A percentile compares a stretch with the other conserved stretches of the same genome.
Evolutionary conservation across 2,113 vertebrate genomes (phyloP).

Genomic region (Seriola quinqueradiata): DNA sequence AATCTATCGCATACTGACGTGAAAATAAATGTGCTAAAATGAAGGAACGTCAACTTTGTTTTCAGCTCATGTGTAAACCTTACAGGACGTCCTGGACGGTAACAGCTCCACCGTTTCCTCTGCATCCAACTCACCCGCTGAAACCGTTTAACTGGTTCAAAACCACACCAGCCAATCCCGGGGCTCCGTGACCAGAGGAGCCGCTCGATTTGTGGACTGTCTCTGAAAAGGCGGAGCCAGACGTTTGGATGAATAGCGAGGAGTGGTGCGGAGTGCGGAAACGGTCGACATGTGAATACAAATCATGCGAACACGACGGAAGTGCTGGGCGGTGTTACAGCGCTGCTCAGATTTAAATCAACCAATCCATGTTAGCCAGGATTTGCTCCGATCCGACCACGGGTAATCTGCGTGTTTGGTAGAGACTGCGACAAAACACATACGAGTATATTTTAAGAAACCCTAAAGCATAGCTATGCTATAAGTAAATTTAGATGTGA

Average conservation of each 20-base stretch:
- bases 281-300: not conserved
- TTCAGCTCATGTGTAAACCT: not conserved
- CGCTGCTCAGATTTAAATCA: constrained; percentile 58
- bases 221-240: not conserved
- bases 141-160: constrained; percentile 72
- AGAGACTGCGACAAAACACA: not conserved
- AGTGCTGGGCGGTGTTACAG: constrained; percentile 22
- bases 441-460: not conserved
- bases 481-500: not conserved
- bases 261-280: not conserved
- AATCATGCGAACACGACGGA: not conserved
- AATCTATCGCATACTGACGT: constrained; percentile 30
- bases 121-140: constrained; percentile 53
- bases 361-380: constrained; percentile 28
- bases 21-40: not conserved
- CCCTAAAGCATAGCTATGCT: not conserved
- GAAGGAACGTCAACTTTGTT: accelerated
- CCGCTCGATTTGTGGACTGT: not conserved
- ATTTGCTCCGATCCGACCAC: no score
- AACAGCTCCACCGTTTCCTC: not conserved
- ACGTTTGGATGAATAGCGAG: accelerated
- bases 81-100: not conserved
- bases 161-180: constrained; percentile 60
- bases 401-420: not conserved
- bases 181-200: accelerated